Conservation (phyloP, 2,888 invertebrate genomes). For the Melanotus villosus region DNA sequence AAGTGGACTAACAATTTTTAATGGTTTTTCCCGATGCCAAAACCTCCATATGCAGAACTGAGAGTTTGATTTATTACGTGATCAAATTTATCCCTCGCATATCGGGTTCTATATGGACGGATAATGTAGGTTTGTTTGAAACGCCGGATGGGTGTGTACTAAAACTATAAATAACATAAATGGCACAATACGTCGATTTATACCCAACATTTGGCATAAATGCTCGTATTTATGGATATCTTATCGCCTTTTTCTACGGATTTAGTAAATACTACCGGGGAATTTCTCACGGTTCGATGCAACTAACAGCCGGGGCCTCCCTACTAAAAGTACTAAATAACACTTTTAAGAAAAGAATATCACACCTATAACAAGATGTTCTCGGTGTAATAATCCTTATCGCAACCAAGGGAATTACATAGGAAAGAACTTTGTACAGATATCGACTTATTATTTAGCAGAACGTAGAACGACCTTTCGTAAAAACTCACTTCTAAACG, state of each 20-base stretch:
- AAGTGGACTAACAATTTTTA: slow-evolving; percentile 22
- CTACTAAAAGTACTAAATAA: no score
- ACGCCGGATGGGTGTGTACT: slow-evolving; percentile 61
- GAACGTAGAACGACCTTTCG: no score
- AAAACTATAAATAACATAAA: slow-evolving; percentile 65
- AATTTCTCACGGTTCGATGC: slow-evolving; percentile 18
- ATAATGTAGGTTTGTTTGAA: slow-evolving; percentile 45
- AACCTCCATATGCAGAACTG: slow-evolving; percentile 37
- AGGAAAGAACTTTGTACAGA: no score
- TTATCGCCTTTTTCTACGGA: slow-evolving; percentile 34
- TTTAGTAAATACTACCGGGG: slow-evolving; percentile 25
- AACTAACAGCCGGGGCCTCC: slow-evolving; percentile 1
- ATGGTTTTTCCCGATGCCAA: no score
- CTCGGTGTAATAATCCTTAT: no score
- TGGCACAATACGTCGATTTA: slow-evolving; percentile 63
- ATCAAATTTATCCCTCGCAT: slow-evolving; percentile 33
- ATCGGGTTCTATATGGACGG: slow-evolving; percentile 33
- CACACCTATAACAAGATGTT: no score
- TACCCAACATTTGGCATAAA: slow-evolving; percentile 60
- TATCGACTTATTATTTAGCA: no score
- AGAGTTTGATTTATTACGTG: slow-evolving; percentile 34
- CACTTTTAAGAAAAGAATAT: no score
- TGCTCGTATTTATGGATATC: slow-evolving; percentile 54
- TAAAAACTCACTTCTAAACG: no score
- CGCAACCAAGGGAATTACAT: no score